Percentiles rank a stretch among this genome's conserved stretches.
These are phyloP conservation scores for Rhingia rostrata DNA, from an alignment of 2,888 invertebrate species.

Conservation along the genomic window DNA sequence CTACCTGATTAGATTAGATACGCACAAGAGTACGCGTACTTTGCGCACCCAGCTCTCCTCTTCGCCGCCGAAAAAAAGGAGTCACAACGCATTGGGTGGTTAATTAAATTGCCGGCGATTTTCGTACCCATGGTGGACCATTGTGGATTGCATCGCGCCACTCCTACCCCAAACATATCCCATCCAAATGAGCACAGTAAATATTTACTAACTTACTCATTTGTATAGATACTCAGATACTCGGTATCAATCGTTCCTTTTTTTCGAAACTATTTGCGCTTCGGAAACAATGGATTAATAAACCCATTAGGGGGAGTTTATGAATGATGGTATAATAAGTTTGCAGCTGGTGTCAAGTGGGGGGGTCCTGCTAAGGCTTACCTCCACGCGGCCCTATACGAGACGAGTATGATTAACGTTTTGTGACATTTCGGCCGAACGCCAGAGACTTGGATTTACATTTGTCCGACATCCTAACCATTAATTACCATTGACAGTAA, in stretches of 20 bases:
- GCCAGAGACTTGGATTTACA: slow-evolving; percentile 15
- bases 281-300: slow-evolving; percentile 54
- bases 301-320: slow-evolving; percentile 63
- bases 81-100: slow-evolving; percentile 12
- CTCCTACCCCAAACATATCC: slow-evolving; percentile 41
- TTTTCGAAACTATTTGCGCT: slow-evolving; percentile 37
- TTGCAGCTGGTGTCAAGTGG: slow-evolving; percentile 23
- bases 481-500: slow-evolving; percentile 74
- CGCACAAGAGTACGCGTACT: not conserved
- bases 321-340: slow-evolving; percentile 46
- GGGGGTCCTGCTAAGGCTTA: not conserved
- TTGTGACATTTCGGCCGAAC: slow-evolving; percentile 58
- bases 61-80: not conserved
- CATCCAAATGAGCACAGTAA: slow-evolving; percentile 36
- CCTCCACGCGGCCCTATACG: not conserved
- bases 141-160: slow-evolving; percentile 1
- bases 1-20: slow-evolving; percentile 68
- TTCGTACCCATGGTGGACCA: slow-evolving; percentile 15
- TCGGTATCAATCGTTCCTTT: slow-evolving; percentile 15
- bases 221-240: slow-evolving; percentile 9
- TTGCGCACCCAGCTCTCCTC: slow-evolving; percentile 10
- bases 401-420: slow-evolving; percentile 53
- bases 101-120: slow-evolving; percentile 40
- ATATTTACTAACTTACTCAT: slow-evolving; percentile 51
- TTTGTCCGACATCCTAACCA: slow-evolving; percentile 47